phyloP scores from a whole-genome alignment of 2,113 vertebrate species.

The Triplophysa rosa region DNA sequence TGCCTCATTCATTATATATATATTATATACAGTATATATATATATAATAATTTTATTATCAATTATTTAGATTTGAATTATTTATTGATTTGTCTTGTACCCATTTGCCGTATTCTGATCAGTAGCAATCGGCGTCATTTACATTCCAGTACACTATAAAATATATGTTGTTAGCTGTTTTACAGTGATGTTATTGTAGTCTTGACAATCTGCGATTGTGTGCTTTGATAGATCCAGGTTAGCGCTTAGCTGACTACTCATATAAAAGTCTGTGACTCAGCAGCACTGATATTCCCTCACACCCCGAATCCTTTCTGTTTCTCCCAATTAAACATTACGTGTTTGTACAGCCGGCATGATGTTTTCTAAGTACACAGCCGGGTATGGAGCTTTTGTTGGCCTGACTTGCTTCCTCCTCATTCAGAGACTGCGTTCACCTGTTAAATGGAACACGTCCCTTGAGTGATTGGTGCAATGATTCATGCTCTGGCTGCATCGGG shows the following conservation, averaged over 20 bases:
- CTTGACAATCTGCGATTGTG: conserved; percentile 12
- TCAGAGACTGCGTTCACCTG: conserved; percentile 60
- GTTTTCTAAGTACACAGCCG: conserved; percentile 63
- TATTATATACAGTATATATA: no score
- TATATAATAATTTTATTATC: not conserved
- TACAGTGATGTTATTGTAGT: not conserved
- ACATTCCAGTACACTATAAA: conserved; percentile 40
- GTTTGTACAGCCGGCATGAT: conserved; percentile 69
- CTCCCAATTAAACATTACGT: conserved; percentile 65
- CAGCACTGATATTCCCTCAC: conserved; percentile 66
- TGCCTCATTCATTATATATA: not conserved
- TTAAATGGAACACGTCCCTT: conserved; percentile 43
- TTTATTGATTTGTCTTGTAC: not conserved
- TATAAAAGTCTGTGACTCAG: conserved; percentile 58
- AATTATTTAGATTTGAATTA: not conserved
- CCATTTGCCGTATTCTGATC: not conserved
- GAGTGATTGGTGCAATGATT: conserved; percentile 32
- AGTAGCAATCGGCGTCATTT: not conserved
- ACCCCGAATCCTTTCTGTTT: conserved; percentile 53
- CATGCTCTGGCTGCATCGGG: not conserved
- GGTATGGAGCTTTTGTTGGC: conserved; percentile 54
- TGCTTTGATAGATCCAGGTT: conserved; percentile 43
- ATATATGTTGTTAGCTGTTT: conserved; percentile 7
- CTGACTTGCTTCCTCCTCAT: conserved; percentile 57
- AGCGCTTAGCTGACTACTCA: conserved; percentile 53